A percentile compares a stretch with the other conserved stretches of the same genome.
phyloP scores from a whole-genome alignment of 2,797 vertebrate genomes.

The Parotocinclus haroldoi region DNA sequence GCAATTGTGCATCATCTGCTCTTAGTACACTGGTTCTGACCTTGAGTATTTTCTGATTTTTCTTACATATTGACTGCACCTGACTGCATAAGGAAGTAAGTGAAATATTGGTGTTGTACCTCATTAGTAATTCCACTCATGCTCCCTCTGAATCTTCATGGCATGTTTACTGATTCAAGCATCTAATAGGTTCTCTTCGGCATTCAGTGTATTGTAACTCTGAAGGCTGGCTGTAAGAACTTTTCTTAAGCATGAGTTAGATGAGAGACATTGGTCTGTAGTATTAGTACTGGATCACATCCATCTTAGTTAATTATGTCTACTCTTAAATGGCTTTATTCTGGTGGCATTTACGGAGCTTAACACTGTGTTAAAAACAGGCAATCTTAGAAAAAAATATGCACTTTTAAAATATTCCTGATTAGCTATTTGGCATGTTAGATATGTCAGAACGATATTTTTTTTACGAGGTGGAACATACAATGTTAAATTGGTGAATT shows the following conservation, averaged over 20 bases:
- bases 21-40: constrained; percentile 7
- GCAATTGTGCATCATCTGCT: neutral
- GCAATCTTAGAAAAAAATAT: too few species aligned
- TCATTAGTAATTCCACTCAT: constrained; percentile 44
- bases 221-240: too few species aligned
- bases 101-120: constrained; percentile 42
- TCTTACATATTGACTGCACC: constrained; percentile 27
- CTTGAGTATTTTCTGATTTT: constrained; percentile 23
- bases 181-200: constrained; percentile 9
- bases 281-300: neutral
- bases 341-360: too few species aligned
- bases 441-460: too few species aligned
- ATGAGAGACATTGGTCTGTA: constrained; percentile 9
- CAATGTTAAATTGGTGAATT: too few species aligned
- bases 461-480: too few species aligned
- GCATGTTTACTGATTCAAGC: neutral
- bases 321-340: too few species aligned
- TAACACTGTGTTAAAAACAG: too few species aligned
- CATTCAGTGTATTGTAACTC: constrained; percentile 15
- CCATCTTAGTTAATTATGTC: too few species aligned
- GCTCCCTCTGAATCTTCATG: constrained; percentile 36
- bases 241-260: too few species aligned
- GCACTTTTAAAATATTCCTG: too few species aligned
- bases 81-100: constrained; percentile 28
- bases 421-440: too few species aligned